Conservation (phyloP, 2,113 vertebrate genomes). For the Saccopteryx bilineata region DNA sequence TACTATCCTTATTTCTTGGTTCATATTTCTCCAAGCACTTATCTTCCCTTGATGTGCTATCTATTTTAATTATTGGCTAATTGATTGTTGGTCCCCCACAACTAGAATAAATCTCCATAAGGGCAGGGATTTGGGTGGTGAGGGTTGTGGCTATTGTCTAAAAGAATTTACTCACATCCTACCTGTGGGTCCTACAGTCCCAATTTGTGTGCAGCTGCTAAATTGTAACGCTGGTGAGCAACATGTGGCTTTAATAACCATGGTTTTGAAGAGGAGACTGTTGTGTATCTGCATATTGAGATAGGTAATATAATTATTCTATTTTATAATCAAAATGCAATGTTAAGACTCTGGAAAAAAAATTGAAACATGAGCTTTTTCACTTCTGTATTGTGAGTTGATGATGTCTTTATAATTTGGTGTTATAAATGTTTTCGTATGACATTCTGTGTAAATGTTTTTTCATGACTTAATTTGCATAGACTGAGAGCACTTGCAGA, state of each 20-base stretch:
- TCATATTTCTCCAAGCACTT: background rate
- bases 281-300: conserved; percentile 36
- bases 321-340: conserved; percentile 49
- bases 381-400: conserved; percentile 1
- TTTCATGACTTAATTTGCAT: conserved; percentile 9
- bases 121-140: background rate
- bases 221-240: background rate
- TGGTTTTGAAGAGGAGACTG: background rate
- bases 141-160: background rate
- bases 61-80: background rate
- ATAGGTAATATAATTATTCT: background rate
- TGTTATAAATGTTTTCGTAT: conserved; percentile 37
- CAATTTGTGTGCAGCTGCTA: background rate
- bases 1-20: background rate
- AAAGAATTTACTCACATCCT: background rate
- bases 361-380: background rate
- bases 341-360: conserved; percentile 12
- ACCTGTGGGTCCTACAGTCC: background rate
- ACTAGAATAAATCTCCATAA: background rate
- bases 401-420: conserved; percentile 59
- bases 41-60: background rate
- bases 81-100: background rate
- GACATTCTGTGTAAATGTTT: conserved; percentile 6
- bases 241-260: conserved; percentile 58
- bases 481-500: conserved; percentile 54